Percentiles rank a stretch among this genome's conserved stretches.
phyloP scores from a whole-genome alignment of 2,113 vertebrate species.

The Proterorhinus semilunaris region DNA sequence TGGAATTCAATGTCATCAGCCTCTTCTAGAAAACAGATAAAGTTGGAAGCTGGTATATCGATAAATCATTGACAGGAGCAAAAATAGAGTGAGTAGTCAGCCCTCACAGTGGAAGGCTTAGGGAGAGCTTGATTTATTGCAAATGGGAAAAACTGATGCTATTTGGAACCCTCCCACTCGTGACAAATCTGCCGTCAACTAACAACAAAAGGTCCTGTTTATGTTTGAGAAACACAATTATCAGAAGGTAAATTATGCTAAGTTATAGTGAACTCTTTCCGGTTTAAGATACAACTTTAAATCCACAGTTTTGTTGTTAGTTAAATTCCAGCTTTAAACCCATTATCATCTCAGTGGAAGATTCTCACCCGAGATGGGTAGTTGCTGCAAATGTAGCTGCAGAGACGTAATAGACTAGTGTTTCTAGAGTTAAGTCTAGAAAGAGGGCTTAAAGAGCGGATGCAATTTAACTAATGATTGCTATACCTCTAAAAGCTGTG shows the following conservation, averaged over 20 bases:
- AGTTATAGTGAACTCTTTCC: neutral
- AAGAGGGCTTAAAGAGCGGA: conserved; percentile 37
- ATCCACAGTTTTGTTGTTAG: neutral
- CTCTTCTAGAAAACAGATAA: conserved; percentile 20
- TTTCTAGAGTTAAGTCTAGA: conserved; percentile 31
- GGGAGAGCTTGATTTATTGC: conserved; percentile 21
- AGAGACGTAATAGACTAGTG: conserved; percentile 16
- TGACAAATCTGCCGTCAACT: conserved; percentile 14
- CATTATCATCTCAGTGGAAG: conserved; percentile 3
- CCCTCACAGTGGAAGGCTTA: conserved; percentile 10
- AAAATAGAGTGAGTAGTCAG: conserved; percentile 19
- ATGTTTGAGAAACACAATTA: neutral
- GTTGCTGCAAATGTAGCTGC: neutral
- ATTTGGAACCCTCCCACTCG: conserved; percentile 30
- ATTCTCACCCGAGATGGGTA: conserved; percentile 13
- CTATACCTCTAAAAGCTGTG: conserved; percentile 35
- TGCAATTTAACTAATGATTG: conserved; percentile 57
- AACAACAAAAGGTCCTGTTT: neutral
- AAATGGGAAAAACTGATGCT: conserved; percentile 16
- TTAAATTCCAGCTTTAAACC: conserved; percentile 25
- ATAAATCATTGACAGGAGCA: conserved; percentile 15
- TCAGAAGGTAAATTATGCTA: neutral
- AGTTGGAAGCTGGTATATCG: conserved; percentile 13
- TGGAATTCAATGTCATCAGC: conserved; percentile 24
- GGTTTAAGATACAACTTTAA: too few species aligned